Base-by-base conservation (phyloP, 2,888 invertebrate species). In the Amiota communis region DNA sequence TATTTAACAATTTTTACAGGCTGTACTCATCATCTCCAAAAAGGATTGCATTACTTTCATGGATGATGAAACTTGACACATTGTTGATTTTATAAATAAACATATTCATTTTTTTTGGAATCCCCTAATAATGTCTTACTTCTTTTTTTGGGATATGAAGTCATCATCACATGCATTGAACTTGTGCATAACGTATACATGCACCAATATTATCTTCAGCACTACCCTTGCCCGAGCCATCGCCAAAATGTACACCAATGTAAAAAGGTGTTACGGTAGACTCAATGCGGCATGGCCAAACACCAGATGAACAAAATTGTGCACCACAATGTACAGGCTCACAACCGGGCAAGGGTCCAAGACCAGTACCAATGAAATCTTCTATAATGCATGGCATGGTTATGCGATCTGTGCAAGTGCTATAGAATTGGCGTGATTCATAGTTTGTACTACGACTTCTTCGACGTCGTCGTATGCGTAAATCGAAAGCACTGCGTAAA, bases 341-440 rank as follows among this genome's bases (percentile, higher is more conserved):
- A 86, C 96, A 96, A 10, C 93, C 87, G 0, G 89, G 89, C 53
- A 88, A 63, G 0, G 86, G 92, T 0, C 87, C 86, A 63, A 86
- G 76, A 0, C 89, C 89, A 2, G 87, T 95, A 91, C 93, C 93
- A 74, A 96, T 92, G 84, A 96, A 94, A 86, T 96, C 96, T 84
- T 96, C 96, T 72, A 94, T 93, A 85, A 96, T 95, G 81, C 96
- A 96, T 0, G 96, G 95, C 90, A 96, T 93, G 0, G 95, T 93
- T 67, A 96, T 92, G 68, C 94, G 92, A 86, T 96, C 95, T 13
- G 90, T 90, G 85, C 96, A 96, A 0, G 80, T 86, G 71, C 87
- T 86, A 49, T 80, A 87, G 75, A 87, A 87, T 67, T 90, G 89
- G 1, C 87, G 77, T 1, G 72, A 71, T 49, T 72, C 64, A 51